phyloP scores from a whole-genome alignment of 2,888 invertebrate genomes.

The Hypena proboscidalis region DNA sequence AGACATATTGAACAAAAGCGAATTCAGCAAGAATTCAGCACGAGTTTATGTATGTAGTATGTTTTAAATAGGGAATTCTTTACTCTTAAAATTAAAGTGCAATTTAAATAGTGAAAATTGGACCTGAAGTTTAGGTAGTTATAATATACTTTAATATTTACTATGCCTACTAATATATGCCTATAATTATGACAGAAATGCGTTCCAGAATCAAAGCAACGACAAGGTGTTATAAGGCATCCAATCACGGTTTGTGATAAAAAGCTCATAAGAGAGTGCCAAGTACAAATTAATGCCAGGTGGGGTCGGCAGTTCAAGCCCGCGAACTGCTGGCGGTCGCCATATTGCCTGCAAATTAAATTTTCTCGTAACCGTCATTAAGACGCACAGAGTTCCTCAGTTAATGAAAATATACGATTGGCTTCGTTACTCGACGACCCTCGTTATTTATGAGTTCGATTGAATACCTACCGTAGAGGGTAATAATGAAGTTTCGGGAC shows the following conservation, averaged over 20 bases:
- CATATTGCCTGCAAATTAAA: slow-evolving; percentile 66
- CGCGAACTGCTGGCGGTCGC: slow-evolving; percentile 67
- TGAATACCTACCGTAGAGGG: slow-evolving; percentile 4
- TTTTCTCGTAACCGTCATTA: not conserved
- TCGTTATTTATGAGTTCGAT: slow-evolving; percentile 16
- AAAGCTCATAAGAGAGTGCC: slow-evolving; percentile 86
- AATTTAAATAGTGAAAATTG: too few relatives aligned
- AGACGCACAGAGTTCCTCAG: not conserved
- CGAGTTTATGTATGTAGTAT: too few relatives aligned
- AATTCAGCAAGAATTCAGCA: too few relatives aligned
- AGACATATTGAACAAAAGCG: too few relatives aligned
- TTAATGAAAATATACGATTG: slow-evolving; percentile 5
- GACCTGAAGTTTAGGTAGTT: too few relatives aligned
- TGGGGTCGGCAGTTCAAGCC: slow-evolving; percentile 53
- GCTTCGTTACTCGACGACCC: not conserved
- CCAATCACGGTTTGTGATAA: slow-evolving; percentile 91
- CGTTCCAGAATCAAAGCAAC: too few relatives aligned
- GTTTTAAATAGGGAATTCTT: too few relatives aligned
- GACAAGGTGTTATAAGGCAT: too few relatives aligned
- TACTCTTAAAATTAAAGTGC: too few relatives aligned
- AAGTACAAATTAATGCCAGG: slow-evolving; percentile 89
- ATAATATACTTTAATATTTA: too few relatives aligned
- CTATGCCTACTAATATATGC: too few relatives aligned
- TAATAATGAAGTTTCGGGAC: slow-evolving; percentile 16
- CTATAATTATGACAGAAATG: too few relatives aligned